Evolutionary conservation across 2,797 vertebrate species (phyloP).

Genomic region (Vespertilio murinus): DNA sequence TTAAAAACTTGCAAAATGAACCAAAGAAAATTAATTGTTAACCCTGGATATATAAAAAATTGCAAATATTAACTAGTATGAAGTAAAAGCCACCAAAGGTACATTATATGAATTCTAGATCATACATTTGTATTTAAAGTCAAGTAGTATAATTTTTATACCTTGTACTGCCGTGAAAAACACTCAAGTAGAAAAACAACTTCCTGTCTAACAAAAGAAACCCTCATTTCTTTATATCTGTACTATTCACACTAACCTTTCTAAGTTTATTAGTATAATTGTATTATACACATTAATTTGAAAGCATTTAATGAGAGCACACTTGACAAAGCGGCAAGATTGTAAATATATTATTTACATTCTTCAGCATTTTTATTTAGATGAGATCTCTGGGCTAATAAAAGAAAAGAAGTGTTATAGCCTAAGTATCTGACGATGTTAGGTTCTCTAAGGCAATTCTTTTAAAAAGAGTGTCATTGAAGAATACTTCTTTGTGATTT

Average conservation of each 20-base stretch:
- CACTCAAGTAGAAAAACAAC: background rate
- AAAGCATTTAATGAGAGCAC: background rate
- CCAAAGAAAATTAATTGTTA: background rate
- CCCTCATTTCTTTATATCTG: background rate
- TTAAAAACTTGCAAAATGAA: background rate
- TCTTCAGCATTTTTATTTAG: background rate
- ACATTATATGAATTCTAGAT: background rate
- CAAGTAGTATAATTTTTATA: background rate
- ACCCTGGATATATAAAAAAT: background rate
- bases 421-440: background rate
- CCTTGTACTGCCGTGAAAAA: background rate
- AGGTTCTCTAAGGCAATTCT: background rate
- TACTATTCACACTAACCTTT: background rate
- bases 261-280: background rate
- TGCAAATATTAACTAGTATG: background rate
- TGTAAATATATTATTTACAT: background rate
- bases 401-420: background rate
- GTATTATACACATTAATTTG: background rate
- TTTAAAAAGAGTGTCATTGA: background rate
- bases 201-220: slow-evolving; percentile 8
- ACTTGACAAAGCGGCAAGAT: background rate
- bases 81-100: background rate
- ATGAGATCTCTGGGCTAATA: background rate
- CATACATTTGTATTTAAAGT: background rate
- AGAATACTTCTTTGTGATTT: background rate